phyloP scores from a whole-genome alignment of 1,140 invertebrate genomes.

The Saccostrea cuccullata region DNA sequence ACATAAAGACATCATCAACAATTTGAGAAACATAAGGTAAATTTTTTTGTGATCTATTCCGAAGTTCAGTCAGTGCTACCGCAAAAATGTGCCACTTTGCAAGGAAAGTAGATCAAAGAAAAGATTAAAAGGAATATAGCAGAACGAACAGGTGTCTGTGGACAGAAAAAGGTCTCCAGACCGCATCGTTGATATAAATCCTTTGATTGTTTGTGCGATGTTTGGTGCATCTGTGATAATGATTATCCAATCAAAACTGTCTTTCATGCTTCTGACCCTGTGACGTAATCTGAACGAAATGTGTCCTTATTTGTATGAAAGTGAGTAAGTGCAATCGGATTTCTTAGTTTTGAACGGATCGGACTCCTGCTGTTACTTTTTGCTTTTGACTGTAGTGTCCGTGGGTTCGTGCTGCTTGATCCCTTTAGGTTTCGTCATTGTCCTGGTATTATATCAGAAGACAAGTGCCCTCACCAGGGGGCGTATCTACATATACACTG shows the following conservation, averaged over 20 bases:
- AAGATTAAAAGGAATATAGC: not conserved
- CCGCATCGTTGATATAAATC: not conserved
- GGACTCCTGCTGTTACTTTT: conserved; percentile 2
- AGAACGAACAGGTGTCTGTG: not conserved
- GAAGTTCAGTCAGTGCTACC: not conserved
- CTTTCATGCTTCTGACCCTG: not conserved
- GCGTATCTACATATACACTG: not conserved
- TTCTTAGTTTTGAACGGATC: not conserved
- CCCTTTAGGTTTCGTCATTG: not conserved
- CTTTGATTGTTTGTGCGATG: not conserved
- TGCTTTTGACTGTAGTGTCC: not conserved
- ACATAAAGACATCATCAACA: not conserved
- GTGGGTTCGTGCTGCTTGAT: not conserved
- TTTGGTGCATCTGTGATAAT: conserved; percentile 16
- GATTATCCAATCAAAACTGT: conserved; percentile 31
- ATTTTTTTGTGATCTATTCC: not conserved
- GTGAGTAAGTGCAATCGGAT: conserved; percentile 20
- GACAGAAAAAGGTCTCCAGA: not conserved
- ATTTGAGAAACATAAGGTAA: not conserved
- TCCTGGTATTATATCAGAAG: not conserved
- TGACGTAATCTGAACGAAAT: not conserved
- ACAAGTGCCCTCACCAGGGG: not conserved
- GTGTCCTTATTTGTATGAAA: not conserved
- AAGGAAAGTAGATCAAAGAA: not conserved
- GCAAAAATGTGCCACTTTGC: not conserved